Evolutionary conservation across 2,113 vertebrate species (phyloP).

Genomic region (Brachypodius melanocephalos): DNA sequence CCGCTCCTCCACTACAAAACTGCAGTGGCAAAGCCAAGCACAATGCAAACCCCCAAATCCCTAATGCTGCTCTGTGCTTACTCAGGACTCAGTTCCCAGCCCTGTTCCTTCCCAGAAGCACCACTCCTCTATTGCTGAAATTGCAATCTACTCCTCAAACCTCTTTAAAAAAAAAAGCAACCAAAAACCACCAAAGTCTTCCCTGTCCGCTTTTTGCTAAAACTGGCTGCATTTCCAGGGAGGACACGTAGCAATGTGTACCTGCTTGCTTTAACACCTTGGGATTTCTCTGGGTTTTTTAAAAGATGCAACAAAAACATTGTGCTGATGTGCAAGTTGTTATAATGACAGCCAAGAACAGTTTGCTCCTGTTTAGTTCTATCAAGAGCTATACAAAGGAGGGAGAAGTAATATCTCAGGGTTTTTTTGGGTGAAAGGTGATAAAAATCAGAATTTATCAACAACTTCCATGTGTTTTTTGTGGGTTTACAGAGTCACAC

Average conservation of each 20-base stretch:
- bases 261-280: not conserved
- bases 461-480: not conserved
- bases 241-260: not conserved
- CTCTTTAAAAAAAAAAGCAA: not conserved
- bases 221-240: not conserved
- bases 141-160: not conserved
- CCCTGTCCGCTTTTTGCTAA: not conserved
- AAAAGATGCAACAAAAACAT: not conserved
- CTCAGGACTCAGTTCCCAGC: not conserved
- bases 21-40: not conserved
- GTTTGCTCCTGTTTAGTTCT: not conserved
- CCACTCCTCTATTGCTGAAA: not conserved
- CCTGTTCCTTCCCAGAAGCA: not conserved
- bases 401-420: not conserved
- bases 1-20: not conserved
- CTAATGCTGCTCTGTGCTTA: not conserved
- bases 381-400: not conserved
- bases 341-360: not conserved
- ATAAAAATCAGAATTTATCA: not conserved
- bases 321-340: not conserved
- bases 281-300: not conserved
- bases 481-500: not conserved
- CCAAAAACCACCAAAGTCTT: not conserved
- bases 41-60: accelerated
- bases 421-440: not conserved